phyloP scores from a whole-genome alignment of 2,113 vertebrate species.

The Caranx ignobilis region DNA sequence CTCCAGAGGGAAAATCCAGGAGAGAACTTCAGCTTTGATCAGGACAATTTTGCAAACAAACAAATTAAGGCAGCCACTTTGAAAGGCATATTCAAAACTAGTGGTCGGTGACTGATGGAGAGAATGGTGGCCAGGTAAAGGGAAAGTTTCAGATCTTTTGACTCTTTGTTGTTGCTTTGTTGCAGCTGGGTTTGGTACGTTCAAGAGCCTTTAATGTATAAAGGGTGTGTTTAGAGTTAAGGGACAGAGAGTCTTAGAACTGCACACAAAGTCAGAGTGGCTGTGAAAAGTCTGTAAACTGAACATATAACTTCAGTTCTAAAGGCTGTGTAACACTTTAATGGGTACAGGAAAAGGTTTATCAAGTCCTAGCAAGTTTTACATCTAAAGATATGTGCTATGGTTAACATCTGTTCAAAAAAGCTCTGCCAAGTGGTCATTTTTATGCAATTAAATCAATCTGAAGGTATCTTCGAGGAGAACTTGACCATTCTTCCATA shows the following conservation, averaged over 20 bases:
- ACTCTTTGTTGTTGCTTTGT: constrained; percentile 6
- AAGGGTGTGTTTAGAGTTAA: not conserved
- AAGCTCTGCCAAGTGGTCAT: no score
- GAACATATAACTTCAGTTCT: no score
- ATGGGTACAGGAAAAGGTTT: no score
- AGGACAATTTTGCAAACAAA: constrained; percentile 60
- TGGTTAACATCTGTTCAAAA: not conserved
- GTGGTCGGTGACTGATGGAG: constrained; percentile 22
- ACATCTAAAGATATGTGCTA: not conserved
- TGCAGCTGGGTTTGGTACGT: not conserved
- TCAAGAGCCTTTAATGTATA: not conserved
- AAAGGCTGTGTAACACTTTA: no score
- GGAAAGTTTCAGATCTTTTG: not conserved
- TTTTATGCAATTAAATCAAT: no score
- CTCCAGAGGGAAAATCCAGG: constrained; percentile 1
- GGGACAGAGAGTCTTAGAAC: not conserved
- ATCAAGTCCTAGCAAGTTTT: no score
- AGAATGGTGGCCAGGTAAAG: constrained; percentile 4
- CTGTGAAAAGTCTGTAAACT: not conserved
- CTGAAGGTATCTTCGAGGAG: no score
- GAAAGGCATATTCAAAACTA: constrained; percentile 63
- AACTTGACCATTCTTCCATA: no score
- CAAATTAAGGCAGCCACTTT: constrained; percentile 69
- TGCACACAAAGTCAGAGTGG: not conserved
- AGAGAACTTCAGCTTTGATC: constrained; percentile 1